Evolutionary conservation across 2,888 invertebrate genomes (phyloP), one percentile per base, ranked within the genome.

Genomic region (Sesamia inferens): DNA sequence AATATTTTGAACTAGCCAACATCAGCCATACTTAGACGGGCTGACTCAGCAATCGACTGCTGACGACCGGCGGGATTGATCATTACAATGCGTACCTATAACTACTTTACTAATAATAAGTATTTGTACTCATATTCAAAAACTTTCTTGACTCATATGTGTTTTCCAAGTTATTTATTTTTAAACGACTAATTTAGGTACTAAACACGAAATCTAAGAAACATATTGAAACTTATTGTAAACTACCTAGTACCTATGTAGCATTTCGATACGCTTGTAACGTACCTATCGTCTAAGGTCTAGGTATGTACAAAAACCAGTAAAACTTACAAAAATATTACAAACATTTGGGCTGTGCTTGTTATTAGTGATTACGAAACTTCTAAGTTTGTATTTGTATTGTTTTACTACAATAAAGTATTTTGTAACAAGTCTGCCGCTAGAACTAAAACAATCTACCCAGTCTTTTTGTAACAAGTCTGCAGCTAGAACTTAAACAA

Each of bases 361-460:
- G 42, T 44, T 62, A 62, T 22, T 42, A 62, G 62, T 16, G 44
- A 16, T 22, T 62, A 62, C 62, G 42, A 62, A 22, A 62, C n/a
- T 6, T 22, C 42, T 22, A 62, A 42, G 22, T 16, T 22, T 22
- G 39, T 44, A 22, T 16, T 44, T 2, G 31, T 31, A 31, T 3
- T 31, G 31, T 44, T 44, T 22, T 62, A n/a, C 14, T 10, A 14
- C 14, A 62, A 5, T 10, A 7, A 48, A 22, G 6, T 62, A 0
- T 62, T 62, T 16, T 22, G 22, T 62, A 44, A 3, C 22, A 16
- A 57, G 24, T 57, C 14, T 51, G 19, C 19, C 19, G 51, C 19
- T 19, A 51, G 8, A 19, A 51, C 51, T 51, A 19, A 19, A 19
- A 51, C 51, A n/a, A 8, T 51, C 10, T 19, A 19, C 51, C 19